Evolutionary conservation across 2,113 vertebrate genomes (phyloP).

Genomic region (Oceanodroma tethys): DNA sequence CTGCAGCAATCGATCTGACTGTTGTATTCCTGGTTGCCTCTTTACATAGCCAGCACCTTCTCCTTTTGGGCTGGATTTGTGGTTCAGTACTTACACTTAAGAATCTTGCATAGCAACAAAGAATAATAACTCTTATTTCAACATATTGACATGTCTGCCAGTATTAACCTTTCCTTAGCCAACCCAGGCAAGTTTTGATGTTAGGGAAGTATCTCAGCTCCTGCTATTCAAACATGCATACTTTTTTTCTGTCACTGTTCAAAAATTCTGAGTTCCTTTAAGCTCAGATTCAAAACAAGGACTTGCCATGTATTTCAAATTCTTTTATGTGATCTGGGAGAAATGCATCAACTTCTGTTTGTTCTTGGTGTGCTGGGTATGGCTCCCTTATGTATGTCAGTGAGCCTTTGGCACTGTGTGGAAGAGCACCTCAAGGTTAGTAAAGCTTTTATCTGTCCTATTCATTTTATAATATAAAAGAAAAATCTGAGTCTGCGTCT

Average conservation of each 20-base stretch:
- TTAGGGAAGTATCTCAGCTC: background rate
- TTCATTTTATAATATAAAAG: background rate
- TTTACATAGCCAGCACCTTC: background rate
- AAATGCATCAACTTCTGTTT: background rate
- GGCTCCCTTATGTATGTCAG: background rate
- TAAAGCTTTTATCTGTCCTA: background rate
- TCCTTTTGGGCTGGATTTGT: too few relatives aligned
- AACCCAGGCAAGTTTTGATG: background rate
- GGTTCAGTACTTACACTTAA: background rate
- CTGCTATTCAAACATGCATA: background rate
- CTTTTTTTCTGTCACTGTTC: background rate
- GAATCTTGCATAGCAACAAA: background rate
- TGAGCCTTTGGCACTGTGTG: background rate
- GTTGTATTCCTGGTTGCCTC: background rate
- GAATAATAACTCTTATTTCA: background rate
- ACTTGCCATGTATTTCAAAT: background rate
- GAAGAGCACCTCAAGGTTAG: background rate
- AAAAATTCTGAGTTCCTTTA: background rate
- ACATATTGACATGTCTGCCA: fast-evolving
- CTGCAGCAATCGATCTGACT: fast-evolving
- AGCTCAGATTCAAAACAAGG: background rate
- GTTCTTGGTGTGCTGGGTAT: background rate
- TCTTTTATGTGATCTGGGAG: background rate
- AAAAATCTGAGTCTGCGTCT: background rate
- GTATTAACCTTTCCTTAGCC: background rate